A percentile compares a stretch with the other conserved stretches of the same genome.
Conservation (phyloP, 2,888 invertebrate species). For the Hirtodrosophila alboralis region DNA sequence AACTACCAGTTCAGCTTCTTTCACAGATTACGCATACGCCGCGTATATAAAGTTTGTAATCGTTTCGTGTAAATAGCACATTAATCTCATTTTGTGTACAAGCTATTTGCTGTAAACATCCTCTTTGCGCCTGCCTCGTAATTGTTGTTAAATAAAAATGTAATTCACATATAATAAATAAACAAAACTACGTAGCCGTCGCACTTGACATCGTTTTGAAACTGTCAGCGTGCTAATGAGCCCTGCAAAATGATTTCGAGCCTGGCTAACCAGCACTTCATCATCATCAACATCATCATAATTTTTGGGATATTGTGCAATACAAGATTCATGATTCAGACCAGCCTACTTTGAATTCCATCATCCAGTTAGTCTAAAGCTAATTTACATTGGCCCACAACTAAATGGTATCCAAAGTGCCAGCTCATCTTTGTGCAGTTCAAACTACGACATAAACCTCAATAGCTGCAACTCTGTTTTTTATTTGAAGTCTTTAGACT, state of each 20-base stretch:
- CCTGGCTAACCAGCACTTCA: conserved; percentile 35
- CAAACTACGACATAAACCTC: conserved; percentile 5
- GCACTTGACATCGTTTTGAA: conserved; percentile 73
- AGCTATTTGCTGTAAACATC: conserved; percentile 66
- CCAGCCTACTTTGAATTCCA: conserved; percentile 25
- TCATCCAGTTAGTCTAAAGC: conserved; percentile 24
- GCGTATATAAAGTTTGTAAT: conserved; percentile 18
- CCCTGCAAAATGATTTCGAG: conserved; percentile 56
- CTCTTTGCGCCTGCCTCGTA: conserved; percentile 45
- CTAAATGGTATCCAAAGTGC: conserved; percentile 18
- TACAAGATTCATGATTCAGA: conserved; percentile 50
- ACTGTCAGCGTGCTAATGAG: conserved; percentile 72
- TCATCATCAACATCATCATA: too few species aligned
- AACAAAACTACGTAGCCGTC: conserved; percentile 26
- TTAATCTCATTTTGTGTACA: conserved; percentile 39
- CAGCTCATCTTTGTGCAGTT: conserved; percentile 40
- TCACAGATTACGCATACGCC: conserved; percentile 36
- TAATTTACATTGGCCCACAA: conserved; percentile 38
- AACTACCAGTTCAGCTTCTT: conserved; percentile 23
- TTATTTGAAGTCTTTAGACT: conserved; percentile 6
- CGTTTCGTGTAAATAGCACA: conserved; percentile 37
- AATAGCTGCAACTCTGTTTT: conserved; percentile 7
- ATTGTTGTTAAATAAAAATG: conserved; percentile 51
- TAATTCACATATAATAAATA: conserved; percentile 33
- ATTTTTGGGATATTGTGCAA: conserved; percentile 45